Evolutionary conservation across 2,888 invertebrate genomes (phyloP).

Genomic region (Coenonympha glycerion): DNA sequence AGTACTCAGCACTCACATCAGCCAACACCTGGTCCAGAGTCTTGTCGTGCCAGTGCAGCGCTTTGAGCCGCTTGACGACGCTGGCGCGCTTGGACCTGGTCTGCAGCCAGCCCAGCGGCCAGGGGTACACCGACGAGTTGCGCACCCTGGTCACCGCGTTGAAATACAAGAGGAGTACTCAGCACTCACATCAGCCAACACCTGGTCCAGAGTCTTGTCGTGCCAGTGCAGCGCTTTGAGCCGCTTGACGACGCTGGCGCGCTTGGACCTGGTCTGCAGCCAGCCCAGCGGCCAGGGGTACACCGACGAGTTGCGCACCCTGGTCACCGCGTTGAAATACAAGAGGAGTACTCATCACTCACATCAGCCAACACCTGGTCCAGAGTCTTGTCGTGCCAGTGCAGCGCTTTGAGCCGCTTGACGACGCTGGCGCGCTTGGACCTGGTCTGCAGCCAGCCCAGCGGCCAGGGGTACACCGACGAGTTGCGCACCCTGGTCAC

Average conservation of each 20-base stretch:
- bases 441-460: constrained; percentile 87
- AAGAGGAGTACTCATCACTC: too few species aligned
- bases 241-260: constrained; percentile 80
- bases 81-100: constrained; percentile 84
- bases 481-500: constrained; percentile 91
- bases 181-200: constrained; percentile 80
- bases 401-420: constrained; percentile 83
- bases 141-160: constrained; percentile 87
- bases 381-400: constrained; percentile 87
- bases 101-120: constrained; percentile 90
- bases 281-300: constrained; percentile 95
- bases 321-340: constrained; percentile 88
- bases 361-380: constrained; percentile 86
- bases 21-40: constrained; percentile 84
- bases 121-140: constrained; percentile 93
- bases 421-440: constrained; percentile 82
- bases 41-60: constrained; percentile 89
- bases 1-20: constrained; percentile 79
- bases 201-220: constrained; percentile 85
- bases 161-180: too few species aligned
- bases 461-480: constrained; percentile 94
- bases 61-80: constrained; percentile 82
- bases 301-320: constrained; percentile 88
- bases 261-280: constrained; percentile 86
- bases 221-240: constrained; percentile 89